Evolutionary conservation across 2,797 vertebrate genomes (phyloP).

Genomic region (Cirrhinus mrigala): DNA sequence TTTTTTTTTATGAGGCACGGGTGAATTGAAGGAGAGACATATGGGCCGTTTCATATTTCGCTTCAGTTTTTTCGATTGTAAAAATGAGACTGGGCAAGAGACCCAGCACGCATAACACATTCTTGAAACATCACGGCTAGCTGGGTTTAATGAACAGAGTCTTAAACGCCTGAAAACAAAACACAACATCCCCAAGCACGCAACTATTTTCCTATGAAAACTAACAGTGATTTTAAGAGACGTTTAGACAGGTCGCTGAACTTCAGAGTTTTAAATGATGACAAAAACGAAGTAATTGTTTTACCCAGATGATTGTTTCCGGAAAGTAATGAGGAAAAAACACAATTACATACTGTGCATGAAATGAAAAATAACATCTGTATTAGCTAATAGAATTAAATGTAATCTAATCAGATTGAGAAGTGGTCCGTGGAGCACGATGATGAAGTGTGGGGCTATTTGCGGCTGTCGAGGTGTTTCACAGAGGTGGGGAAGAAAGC

Average conservation of each 20-base stretch:
- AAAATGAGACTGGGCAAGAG: conserved; percentile 53
- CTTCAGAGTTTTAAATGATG: conserved; percentile 34
- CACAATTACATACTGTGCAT: conserved; percentile 41
- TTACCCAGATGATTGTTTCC: conserved; percentile 40
- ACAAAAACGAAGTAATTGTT: conserved; percentile 38
- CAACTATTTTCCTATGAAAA: conserved; percentile 44
- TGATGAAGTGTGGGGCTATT: conserved; percentile 48
- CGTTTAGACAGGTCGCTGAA: conserved; percentile 18
- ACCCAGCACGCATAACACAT: conserved; percentile 71
- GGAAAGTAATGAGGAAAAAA: conserved; percentile 42
- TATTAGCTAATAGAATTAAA: conserved; percentile 47
- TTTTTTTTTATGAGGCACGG: conserved; percentile 68
- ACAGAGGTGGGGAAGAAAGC: conserved; percentile 40
- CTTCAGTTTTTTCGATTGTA: conserved; percentile 68
- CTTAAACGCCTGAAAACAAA: conserved; percentile 64
- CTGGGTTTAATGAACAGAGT: conserved; percentile 62
- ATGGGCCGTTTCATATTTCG: conserved; percentile 62
- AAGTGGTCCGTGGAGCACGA: conserved; percentile 35
- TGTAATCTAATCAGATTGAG: conserved; percentile 53
- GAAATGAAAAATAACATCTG: conserved; percentile 57
- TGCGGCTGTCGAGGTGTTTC: conserved; percentile 35
- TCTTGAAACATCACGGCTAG: conserved; percentile 71
- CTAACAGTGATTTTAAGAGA: conserved; percentile 24
- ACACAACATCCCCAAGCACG: conserved; percentile 43
- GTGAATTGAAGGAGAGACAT: conserved; percentile 70